phyloP scores from a whole-genome alignment of 2,113 vertebrate species.

The Gambusia holbrooki region DNA sequence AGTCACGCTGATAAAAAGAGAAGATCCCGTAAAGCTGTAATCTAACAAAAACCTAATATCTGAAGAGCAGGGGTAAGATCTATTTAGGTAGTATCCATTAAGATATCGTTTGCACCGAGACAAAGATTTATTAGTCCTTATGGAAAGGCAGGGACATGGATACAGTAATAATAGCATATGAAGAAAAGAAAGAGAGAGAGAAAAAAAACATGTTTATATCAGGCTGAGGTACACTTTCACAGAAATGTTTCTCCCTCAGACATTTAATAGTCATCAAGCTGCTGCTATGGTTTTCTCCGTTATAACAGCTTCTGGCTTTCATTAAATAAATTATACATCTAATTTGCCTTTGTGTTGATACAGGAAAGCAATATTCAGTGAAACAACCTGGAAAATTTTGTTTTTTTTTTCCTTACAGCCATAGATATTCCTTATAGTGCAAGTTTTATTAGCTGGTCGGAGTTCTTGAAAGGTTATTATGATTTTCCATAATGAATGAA shows the following conservation, averaged over 20 bases:
- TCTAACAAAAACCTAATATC: background rate
- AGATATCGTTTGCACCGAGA: background rate
- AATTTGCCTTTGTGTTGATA: background rate
- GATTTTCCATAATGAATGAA: background rate
- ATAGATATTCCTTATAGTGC: background rate
- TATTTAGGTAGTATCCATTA: background rate
- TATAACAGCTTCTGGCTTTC: background rate
- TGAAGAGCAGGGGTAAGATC: background rate
- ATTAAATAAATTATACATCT: conserved; percentile 2
- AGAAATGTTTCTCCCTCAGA: background rate
- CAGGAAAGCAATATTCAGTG: background rate
- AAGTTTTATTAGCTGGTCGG: background rate
- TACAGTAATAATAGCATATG: background rate
- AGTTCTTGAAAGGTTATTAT: background rate
- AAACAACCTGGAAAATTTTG: background rate
- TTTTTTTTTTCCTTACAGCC: background rate
- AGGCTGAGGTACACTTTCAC: background rate
- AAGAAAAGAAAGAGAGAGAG: background rate
- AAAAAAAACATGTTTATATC: background rate
- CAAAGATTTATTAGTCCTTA: background rate
- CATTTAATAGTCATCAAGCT: background rate
- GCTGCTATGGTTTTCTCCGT: background rate
- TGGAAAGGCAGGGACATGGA: background rate
- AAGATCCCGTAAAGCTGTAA: background rate
- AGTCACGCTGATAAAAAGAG: conserved; percentile 4